phyloP scores from a whole-genome alignment of 2,797 vertebrate genomes.

The Oreochromis grahami region DNA sequence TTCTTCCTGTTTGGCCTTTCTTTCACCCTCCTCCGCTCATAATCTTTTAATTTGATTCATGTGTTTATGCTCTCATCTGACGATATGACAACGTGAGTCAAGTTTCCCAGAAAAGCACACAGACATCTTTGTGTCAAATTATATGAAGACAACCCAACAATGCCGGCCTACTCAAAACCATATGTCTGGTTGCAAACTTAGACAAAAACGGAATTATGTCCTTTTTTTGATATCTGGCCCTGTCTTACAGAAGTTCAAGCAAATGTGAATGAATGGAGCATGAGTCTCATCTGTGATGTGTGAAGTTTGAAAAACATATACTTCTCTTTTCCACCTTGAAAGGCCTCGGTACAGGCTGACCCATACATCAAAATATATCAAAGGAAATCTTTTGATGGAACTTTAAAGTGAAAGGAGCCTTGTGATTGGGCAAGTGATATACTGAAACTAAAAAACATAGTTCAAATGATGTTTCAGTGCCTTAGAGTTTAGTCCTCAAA shows the following conservation, averaged over 20 bases:
- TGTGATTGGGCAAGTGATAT: conserved; percentile 62
- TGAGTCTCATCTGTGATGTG: conserved; percentile 51
- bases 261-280: conserved; percentile 50
- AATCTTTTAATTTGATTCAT: conserved; percentile 26
- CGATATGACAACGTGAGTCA: conserved; percentile 5
- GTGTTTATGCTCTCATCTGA: conserved; percentile 18
- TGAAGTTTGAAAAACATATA: conserved; percentile 60
- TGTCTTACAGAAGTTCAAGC: conserved; percentile 51
- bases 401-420: conserved; percentile 63
- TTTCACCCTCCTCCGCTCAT: conserved; percentile 5
- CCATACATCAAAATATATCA: conserved; percentile 65
- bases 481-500: conserved; percentile 61
- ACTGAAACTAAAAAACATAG: conserved; percentile 50
- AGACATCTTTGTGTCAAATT: conserved; percentile 23
- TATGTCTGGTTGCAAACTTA: conserved; percentile 19
- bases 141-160: conserved; percentile 5
- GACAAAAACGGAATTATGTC: conserved; percentile 5
- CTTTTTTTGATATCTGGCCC: conserved; percentile 33
- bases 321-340: conserved; percentile 66
- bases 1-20: not conserved
- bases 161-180: conserved; percentile 6
- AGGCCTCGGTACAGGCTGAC: conserved; percentile 52
- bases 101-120: conserved; percentile 30
- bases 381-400: conserved; percentile 68
- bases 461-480: conserved; percentile 60